Conservation (phyloP, 35 echinoderm and acorn worm species). For the Ptychodera flava region DNA sequence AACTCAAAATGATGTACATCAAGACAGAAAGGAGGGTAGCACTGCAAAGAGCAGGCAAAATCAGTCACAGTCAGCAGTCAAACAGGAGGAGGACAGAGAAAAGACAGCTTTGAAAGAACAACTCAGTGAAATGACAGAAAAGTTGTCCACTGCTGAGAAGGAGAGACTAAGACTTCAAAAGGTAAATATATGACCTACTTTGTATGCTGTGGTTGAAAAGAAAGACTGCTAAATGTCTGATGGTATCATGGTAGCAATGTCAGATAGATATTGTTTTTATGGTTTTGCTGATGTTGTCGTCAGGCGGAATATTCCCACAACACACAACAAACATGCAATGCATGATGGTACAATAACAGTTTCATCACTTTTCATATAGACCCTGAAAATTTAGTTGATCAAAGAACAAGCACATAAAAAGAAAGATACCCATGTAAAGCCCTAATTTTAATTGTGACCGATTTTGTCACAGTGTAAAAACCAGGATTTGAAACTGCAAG, state of each 20-base stretch:
- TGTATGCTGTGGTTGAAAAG: not conserved
- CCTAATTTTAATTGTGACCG: no score
- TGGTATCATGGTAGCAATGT: not conserved
- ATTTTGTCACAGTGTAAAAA: no score
- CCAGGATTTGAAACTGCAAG: no score
- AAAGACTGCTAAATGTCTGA: not conserved
- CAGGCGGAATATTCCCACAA: slow-evolving; percentile 25
- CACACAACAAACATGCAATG: slow-evolving; percentile 32
- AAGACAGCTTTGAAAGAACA: not conserved
- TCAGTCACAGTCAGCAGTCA: no score
- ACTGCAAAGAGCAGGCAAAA: no score
- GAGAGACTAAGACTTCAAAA: slow-evolving; percentile 59
- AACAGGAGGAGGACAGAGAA: no score
- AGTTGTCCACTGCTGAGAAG: slow-evolving; percentile 61
- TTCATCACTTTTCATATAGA: no score
- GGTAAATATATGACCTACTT: slow-evolving; percentile 24
- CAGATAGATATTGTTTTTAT: slow-evolving; percentile 15
- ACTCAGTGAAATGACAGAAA: slow-evolving; percentile 32
- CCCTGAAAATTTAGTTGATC: no score
- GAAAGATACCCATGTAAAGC: no score
- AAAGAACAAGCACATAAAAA: no score
- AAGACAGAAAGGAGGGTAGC: no score
- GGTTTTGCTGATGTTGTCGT: slow-evolving; percentile 44
- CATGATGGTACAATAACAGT: slow-evolving; percentile 5
- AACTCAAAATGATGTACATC: no score